Evolutionary conservation across 2,113 vertebrate genomes (phyloP).

Genomic region (Galemys pyrenaicus): DNA sequence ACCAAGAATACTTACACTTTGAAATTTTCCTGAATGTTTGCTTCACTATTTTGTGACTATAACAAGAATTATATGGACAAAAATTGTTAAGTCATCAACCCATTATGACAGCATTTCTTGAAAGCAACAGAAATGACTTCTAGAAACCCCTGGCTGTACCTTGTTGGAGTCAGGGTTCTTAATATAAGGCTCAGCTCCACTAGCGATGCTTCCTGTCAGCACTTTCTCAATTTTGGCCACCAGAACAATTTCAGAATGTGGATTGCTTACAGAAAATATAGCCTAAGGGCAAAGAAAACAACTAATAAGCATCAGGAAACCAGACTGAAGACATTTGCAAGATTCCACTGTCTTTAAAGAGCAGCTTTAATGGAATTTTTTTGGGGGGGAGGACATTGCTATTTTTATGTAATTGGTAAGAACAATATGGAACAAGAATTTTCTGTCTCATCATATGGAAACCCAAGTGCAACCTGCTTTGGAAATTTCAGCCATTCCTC

Average conservation of each 20-base stretch:
- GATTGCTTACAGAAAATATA: slow-evolving; percentile 96
- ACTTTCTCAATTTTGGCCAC: slow-evolving; percentile 97
- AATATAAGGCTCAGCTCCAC: slow-evolving; percentile 95
- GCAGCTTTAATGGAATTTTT: neutral
- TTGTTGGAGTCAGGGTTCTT: slow-evolving; percentile 97
- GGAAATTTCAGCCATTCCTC: slow-evolving; percentile 95
- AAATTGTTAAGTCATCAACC: neutral
- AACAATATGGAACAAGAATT: neutral
- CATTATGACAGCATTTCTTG: neutral
- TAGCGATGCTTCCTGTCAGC: slow-evolving; percentile 95
- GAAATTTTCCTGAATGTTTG: neutral
- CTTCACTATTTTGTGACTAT: neutral
- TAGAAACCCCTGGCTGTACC: slow-evolving; percentile 83
- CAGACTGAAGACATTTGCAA: neutral
- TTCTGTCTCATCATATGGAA: neutral
- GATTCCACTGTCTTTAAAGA: neutral
- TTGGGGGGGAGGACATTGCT: neutral
- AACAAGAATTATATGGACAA: neutral
- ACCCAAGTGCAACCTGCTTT: slow-evolving; percentile 90
- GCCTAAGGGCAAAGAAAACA: slow-evolving; percentile 86
- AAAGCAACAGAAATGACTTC: neutral
- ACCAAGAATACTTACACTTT: neutral
- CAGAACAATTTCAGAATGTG: slow-evolving; percentile 95
- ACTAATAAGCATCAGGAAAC: neutral
- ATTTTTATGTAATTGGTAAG: neutral